Base-by-base conservation (phyloP, 2,888 invertebrate species). In the Drosophila quinaria region DNA sequence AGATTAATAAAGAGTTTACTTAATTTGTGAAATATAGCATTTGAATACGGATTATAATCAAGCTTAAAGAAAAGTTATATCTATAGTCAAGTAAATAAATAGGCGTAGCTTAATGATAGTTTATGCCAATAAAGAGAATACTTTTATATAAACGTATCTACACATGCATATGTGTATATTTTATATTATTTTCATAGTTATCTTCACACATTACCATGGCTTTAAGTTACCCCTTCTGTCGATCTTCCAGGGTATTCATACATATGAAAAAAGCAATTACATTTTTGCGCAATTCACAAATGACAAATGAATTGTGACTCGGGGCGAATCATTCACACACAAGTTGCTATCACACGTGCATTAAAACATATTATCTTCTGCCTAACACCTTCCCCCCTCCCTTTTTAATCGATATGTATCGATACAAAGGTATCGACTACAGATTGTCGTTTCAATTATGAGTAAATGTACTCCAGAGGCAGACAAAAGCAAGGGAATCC, bases 381-480 rank as follows among this genome's bases (percentile, higher is more conserved):
- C 3, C 31, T 2, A 1, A 3, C 13, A n/a, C n/a, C 25, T 17
- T 8, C 11, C 17, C 3, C 8, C 17, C 9, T 2, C 5, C 9
- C 11, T 5, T 13, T 49, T 55, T 42, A 59, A 60, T 52, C 61
- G 11, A 13, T 37, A 46, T 52, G 47, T 59, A 61, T 69, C 54
- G 54, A 55, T 55, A 73, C 54, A 54, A 58, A 61, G 49, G 54
- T 60, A 78, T 61, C 63, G 74, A 56, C 22, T 15, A 19, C 54
- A 54, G 69, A 64, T 59, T 64, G 69, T 47, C 61, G 33, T 61
- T 78, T 78, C 69, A 78, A 78, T 69, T 78, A 74, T 76, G 78
- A 59, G 61, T 59, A 69, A 76, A 74, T 50, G 78, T 64, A 42
- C 74, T 58, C 63, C 17, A 50, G 63, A 61, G 69, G 31, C 63